Conservation (phyloP, 2,888 invertebrate species). For the Alsophila aescularia region DNA sequence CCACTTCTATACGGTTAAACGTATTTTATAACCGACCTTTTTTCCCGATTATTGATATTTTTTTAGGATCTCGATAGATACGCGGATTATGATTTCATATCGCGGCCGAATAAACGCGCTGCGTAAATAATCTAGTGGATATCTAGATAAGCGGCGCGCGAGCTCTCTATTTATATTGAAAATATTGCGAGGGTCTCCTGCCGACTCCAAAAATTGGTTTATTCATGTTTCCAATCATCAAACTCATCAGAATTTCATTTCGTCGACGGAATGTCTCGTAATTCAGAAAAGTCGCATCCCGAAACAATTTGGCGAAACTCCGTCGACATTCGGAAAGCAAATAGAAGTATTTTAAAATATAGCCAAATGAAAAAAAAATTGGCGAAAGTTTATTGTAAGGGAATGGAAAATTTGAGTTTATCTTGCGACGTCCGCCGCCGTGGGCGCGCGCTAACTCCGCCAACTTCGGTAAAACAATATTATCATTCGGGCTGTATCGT, state of each 20-base stretch:
- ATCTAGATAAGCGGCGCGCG: slow-evolving; percentile 21
- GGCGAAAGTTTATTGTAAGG: slow-evolving; percentile 63
- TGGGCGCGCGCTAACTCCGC: slow-evolving; percentile 53
- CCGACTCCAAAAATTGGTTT: slow-evolving; percentile 43
- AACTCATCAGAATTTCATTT: slow-evolving; percentile 62
- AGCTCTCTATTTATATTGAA: slow-evolving; percentile 34
- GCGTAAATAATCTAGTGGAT: slow-evolving; percentile 37
- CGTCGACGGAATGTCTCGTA: slow-evolving; percentile 53
- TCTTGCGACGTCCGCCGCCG: slow-evolving; percentile 55
- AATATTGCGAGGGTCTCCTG: slow-evolving; percentile 34
- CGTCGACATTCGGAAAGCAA: slow-evolving; percentile 59
- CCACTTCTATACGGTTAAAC: slow-evolving; percentile 54
- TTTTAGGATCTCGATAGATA: slow-evolving; percentile 45
- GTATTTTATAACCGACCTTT: slow-evolving; percentile 55
- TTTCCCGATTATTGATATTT: slow-evolving; percentile 53
- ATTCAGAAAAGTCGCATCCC: slow-evolving; percentile 54
- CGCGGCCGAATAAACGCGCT: slow-evolving; percentile 21
- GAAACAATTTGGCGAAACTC: slow-evolving; percentile 63
- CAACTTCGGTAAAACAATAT: slow-evolving; percentile 68
- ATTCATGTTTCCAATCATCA: slow-evolving; percentile 51
- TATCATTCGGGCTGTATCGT: slow-evolving; percentile 58
- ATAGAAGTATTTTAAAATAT: slow-evolving; percentile 70
- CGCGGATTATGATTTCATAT: slow-evolving; percentile 30
- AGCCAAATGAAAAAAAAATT: slow-evolving; percentile 57
- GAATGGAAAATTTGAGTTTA: slow-evolving; percentile 66